Conservation (phyloP, 2,888 invertebrate genomes). For the Tenthredo distinguenda region DNA sequence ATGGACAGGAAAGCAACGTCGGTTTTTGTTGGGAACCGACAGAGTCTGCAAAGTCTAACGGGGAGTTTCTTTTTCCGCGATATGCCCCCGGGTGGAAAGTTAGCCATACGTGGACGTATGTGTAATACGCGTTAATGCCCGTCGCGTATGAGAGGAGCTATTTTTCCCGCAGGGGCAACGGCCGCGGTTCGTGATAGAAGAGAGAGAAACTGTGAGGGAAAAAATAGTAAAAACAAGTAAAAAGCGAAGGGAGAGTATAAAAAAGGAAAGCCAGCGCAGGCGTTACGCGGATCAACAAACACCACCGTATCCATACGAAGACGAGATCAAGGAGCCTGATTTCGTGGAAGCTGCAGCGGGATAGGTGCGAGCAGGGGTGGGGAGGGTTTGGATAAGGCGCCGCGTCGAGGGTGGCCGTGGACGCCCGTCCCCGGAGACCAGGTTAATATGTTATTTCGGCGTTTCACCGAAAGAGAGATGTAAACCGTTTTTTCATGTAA, state of each 20-base stretch:
- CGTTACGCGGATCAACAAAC: background rate
- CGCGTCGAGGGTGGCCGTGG: conserved; percentile 40
- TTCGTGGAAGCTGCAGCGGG: conserved; percentile 3
- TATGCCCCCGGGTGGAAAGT: background rate
- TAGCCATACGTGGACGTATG: no score
- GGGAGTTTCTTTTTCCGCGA: background rate
- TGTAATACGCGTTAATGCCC: no score
- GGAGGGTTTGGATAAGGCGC: background rate
- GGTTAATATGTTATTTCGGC: conserved; percentile 50
- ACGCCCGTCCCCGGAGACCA: background rate
- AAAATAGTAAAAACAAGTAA: background rate
- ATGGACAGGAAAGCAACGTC: background rate
- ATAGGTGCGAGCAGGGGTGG: background rate
- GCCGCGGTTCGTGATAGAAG: no score
- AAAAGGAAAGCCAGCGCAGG: background rate
- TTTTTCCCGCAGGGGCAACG: no score
- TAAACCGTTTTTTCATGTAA: conserved; percentile 50
- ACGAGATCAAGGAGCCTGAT: conserved; percentile 39
- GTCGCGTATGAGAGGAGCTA: no score
- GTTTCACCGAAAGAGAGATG: conserved; percentile 49
- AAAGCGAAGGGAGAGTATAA: background rate
- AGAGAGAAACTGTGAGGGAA: background rate
- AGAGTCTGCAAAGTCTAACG: no score
- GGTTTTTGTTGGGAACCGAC: background rate
- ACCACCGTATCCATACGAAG: background rate